These are phyloP conservation scores for Xestia ashworthii DNA, from an alignment of 2,888 invertebrate species.

Conservation along the genomic window DNA sequence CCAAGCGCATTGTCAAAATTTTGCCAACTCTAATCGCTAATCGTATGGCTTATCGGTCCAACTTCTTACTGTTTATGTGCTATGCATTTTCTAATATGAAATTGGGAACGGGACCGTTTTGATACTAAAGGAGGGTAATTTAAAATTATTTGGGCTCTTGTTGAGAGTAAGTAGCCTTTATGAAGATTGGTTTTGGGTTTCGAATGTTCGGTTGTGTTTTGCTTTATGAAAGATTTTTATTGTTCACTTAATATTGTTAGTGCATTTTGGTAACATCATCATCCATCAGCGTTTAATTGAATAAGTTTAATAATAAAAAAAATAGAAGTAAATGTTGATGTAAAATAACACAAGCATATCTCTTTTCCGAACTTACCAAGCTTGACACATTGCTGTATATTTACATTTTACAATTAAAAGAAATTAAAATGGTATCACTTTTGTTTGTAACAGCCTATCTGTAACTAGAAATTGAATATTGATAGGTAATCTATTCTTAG, in stretches of 20 bases:
- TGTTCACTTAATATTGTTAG: not conserved
- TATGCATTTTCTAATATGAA: constrained; percentile 66
- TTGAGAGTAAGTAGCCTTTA: constrained; percentile 25
- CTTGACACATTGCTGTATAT: not conserved
- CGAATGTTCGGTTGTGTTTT: not conserved
- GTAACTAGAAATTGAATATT: constrained; percentile 12
- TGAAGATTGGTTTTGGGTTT: constrained; percentile 37
- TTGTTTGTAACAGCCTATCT: not conserved
- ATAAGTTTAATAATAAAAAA: too few relatives aligned
- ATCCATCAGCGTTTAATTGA: not conserved
- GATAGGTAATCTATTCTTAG: constrained; percentile 20
- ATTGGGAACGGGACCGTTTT: constrained; percentile 44
- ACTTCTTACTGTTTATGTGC: constrained; percentile 66
- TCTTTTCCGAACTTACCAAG: not conserved
- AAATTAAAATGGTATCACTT: not conserved
- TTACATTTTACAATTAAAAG: not conserved
- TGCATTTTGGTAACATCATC: not conserved
- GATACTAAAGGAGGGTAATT: constrained; percentile 27
- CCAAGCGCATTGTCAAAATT: constrained; percentile 63
- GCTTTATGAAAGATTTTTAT: constrained; percentile 10
- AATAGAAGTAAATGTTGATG: too few relatives aligned
- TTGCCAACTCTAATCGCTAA: constrained; percentile 70
- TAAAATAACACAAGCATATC: not conserved
- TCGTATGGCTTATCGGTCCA: constrained; percentile 65
- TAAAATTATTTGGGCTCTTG: constrained; percentile 41